These are phyloP conservation scores for Zaprionus obscuricornis DNA, from an alignment of 2,888 invertebrate genomes.

Conservation along the genomic window DNA sequence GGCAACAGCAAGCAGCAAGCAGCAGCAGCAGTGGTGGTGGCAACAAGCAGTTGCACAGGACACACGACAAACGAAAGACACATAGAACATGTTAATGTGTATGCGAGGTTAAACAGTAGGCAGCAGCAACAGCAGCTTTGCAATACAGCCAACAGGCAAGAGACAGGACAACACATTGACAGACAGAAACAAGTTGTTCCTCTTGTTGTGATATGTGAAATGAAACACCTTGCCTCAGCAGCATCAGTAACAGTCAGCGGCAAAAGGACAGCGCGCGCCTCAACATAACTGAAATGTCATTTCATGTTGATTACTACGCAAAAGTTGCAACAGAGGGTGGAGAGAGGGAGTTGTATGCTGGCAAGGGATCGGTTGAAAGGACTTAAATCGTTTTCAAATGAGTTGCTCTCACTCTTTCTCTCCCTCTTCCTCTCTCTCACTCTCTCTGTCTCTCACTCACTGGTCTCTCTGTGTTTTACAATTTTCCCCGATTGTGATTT, in stretches of 20 bases:
- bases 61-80: conserved; percentile 23
- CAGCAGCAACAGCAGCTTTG: conserved; percentile 20
- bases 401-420: no score
- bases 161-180: neutral
- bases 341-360: neutral
- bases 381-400: conserved; percentile 60
- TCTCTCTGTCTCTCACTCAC: no score
- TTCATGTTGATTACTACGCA: conserved; percentile 36
- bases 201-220: conserved; percentile 60
- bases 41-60: conserved; percentile 12
- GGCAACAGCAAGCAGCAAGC: conserved; percentile 13
- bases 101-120: conserved; percentile 51
- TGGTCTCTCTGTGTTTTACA: no score
- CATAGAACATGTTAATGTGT: conserved; percentile 62
- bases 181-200: conserved; percentile 38
- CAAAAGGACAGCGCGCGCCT: conserved; percentile 16
- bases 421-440: no score
- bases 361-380: neutral
- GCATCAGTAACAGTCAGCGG: conserved; percentile 11
- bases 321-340: neutral
- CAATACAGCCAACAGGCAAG: conserved; percentile 13
- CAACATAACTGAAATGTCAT: conserved; percentile 43
- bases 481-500: conserved; percentile 10
- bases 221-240: conserved; percentile 65
- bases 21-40: neutral